Evolutionary conservation across 92 coral and sea anemone genomes (phyloP).

Genomic region (Meandrina meandrites): DNA sequence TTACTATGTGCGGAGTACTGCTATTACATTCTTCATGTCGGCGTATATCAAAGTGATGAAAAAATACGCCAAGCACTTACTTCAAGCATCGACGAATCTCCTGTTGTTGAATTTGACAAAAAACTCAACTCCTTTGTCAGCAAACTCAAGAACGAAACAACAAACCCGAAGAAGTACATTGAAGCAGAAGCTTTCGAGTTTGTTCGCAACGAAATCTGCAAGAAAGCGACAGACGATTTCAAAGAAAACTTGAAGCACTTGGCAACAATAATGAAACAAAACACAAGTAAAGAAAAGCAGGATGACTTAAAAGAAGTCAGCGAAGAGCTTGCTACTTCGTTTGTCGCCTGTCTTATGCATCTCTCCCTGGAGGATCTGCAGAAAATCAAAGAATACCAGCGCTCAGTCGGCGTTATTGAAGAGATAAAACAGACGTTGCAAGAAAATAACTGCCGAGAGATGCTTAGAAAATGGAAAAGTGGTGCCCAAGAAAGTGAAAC

Average conservation of each 20-base stretch:
- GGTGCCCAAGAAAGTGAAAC: conserved; percentile 26
- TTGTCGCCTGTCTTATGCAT: conserved; percentile 24
- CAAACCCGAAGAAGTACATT: background rate
- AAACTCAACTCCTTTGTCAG: background rate
- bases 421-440: background rate
- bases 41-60: background rate
- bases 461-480: background rate
- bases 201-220: background rate
- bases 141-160: background rate
- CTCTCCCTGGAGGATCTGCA: background rate
- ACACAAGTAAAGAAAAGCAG: background rate
- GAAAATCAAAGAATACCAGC: background rate
- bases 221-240: background rate
- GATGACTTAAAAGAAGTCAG: background rate
- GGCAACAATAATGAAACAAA: background rate
- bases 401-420: background rate
- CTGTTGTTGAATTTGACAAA: background rate
- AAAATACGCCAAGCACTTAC: background rate
- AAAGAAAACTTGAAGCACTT: background rate
- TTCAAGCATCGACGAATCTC: background rate
- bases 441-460: background rate
- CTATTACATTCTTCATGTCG: conserved; percentile 22
- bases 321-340: background rate
- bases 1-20: conserved; percentile 44
- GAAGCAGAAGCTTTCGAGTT: background rate